Evolutionary conservation across 1,140 invertebrate genomes (phyloP).

Genomic region (Philopotamus ludificatus): DNA sequence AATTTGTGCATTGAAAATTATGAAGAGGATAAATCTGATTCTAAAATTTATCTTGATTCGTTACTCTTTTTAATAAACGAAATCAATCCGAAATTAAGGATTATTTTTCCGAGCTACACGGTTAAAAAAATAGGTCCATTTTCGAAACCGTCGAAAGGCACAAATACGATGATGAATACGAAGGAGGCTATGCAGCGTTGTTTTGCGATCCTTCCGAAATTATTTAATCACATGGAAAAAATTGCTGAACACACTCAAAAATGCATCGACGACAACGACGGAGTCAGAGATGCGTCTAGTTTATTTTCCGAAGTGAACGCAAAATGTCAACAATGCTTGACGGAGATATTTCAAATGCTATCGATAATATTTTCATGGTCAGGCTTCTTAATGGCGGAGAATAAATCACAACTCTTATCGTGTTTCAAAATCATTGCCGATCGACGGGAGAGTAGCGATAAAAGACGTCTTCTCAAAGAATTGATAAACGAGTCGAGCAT

Average conservation of each 20-base stretch:
- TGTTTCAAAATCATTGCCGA: constrained; percentile 25
- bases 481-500: constrained; percentile 22
- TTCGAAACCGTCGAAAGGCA: constrained; percentile 1
- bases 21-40: constrained; percentile 16
- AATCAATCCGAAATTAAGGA: constrained; percentile 32
- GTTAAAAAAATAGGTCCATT: constrained; percentile 27
- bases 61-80: constrained; percentile 32
- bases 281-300: constrained; percentile 33
- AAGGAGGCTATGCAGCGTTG: constrained; percentile 19
- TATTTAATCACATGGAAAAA: constrained; percentile 33
- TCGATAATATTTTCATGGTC: constrained; percentile 33
- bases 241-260: constrained; percentile 31
- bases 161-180: constrained; percentile 9
- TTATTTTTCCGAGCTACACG: constrained; percentile 20
- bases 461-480: constrained; percentile 29
- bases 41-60: constrained; percentile 21
- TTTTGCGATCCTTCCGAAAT: constrained; percentile 28
- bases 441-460: constrained; percentile 9
- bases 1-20: constrained; percentile 24
- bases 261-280: constrained; percentile 30
- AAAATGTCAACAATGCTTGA: constrained; percentile 28
- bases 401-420: constrained; percentile 22
- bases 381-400: constrained; percentile 21
- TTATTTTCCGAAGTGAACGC: constrained; percentile 32
- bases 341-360: constrained; percentile 31